These are phyloP conservation scores for Drosophila fuyamai DNA, from an alignment of 1,140 invertebrate genomes.

Conservation along the genomic window DNA sequence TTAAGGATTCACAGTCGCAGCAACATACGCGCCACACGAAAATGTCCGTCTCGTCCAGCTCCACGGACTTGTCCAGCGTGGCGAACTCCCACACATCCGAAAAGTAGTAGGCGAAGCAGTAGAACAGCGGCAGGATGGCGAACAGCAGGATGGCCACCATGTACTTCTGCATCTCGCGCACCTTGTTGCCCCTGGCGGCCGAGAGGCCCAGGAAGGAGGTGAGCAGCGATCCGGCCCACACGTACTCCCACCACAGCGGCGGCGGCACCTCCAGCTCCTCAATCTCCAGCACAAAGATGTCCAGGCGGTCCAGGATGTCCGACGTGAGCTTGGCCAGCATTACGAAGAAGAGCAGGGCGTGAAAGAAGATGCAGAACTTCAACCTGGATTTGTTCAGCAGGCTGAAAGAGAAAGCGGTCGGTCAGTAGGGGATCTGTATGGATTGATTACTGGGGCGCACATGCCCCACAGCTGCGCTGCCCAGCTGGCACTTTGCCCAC, in stretches of 20 bases:
- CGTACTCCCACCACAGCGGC: slow-evolving; percentile 93
- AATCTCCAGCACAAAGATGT: slow-evolving; percentile 97
- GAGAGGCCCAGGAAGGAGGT: slow-evolving; percentile 94
- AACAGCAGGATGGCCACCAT: slow-evolving; percentile 92
- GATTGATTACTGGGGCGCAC: slow-evolving; percentile 43
- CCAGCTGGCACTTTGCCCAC: slow-evolving; percentile 72
- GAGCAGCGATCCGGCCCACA: slow-evolving; percentile 95
- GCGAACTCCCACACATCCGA: slow-evolving; percentile 93
- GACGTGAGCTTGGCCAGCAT: slow-evolving; percentile 96
- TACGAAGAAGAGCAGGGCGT: slow-evolving; percentile 94
- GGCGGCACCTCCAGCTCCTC: slow-evolving; percentile 96
- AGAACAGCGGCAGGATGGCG: slow-evolving; percentile 92
- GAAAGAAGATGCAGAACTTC: slow-evolving; percentile 96
- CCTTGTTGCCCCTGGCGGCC: slow-evolving; percentile 93
- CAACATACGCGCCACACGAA: slow-evolving; percentile 91
- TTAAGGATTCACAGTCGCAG: not conserved
- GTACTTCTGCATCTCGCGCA: slow-evolving; percentile 91
- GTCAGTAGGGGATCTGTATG: not conserved
- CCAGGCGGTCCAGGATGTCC: slow-evolving; percentile 95
- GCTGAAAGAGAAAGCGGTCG: slow-evolving; percentile 86
- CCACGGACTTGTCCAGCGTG: slow-evolving; percentile 88
- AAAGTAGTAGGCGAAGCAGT: slow-evolving; percentile 93
- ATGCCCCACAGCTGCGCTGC: slow-evolving; percentile 62
- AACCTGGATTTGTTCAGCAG: slow-evolving; percentile 96
- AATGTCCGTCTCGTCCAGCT: slow-evolving; percentile 88